These are phyloP conservation scores for Trichonephila clavata DNA, from an alignment of 1,140 invertebrate genomes.

Conservation along the genomic window DNA sequence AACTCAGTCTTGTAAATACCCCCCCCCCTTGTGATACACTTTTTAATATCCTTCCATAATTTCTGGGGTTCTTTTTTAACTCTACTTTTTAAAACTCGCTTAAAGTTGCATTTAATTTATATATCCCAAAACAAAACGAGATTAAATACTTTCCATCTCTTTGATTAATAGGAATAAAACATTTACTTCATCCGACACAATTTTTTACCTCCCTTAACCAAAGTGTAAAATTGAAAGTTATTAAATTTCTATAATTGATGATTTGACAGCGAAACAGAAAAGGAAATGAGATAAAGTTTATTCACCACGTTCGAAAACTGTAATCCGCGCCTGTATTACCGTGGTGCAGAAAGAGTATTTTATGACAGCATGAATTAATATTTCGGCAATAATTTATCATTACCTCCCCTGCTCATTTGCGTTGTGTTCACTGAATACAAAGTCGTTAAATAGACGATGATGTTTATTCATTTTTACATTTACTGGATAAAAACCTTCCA, in stretches of 20 bases:
- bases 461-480: conserved; percentile 58
- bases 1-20: too few relatives aligned
- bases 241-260: conserved; percentile 50
- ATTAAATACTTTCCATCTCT: background rate
- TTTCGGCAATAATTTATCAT: conserved; percentile 44
- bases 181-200: background rate
- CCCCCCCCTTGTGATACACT: too few relatives aligned
- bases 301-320: background rate
- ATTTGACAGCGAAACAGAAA: background rate
- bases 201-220: background rate
- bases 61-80: too few relatives aligned
- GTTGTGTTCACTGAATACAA: background rate
- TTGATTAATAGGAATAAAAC: background rate
- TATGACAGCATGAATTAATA: conserved; percentile 47
- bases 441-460: conserved; percentile 42
- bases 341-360: conserved; percentile 18
- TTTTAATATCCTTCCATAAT: too few relatives aligned
- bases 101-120: background rate
- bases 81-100: background rate
- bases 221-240: background rate
- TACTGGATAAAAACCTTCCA: conserved; percentile 20
- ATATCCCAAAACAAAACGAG: too few relatives aligned
- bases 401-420: background rate
- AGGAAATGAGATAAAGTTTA: conserved; percentile 42
- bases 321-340: background rate